phyloP scores from a whole-genome alignment of 2,888 invertebrate species.

The Koerneria pararmatus region DNA sequence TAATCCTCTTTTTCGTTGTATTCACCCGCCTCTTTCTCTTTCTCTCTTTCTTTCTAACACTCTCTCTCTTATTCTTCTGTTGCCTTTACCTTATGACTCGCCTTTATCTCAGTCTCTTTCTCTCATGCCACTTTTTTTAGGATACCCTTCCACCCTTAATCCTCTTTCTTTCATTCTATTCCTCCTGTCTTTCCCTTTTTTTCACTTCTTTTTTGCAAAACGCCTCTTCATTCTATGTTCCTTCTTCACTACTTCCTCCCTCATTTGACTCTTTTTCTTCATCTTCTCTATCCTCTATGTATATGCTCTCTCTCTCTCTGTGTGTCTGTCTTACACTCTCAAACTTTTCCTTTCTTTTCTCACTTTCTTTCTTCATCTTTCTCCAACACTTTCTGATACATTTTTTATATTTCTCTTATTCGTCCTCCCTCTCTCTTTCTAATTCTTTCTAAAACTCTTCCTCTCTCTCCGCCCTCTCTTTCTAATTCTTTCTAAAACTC shows the following conservation, averaged over 20 bases:
- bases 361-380: constrained; percentile 1
- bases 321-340: not conserved
- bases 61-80: constrained; percentile 1
- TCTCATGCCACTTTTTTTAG: no score
- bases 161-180: constrained; percentile 4
- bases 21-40: not conserved
- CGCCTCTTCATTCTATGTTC: not conserved
- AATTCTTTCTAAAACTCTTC: no score
- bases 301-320: not conserved
- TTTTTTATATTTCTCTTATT: not conserved
- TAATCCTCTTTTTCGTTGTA: no score
- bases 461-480: no score
- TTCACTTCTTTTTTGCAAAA: not conserved
- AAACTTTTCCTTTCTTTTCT: not conserved
- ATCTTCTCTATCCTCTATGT: not conserved
- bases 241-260: not conserved
- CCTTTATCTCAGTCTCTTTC: no score
- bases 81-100: not conserved
- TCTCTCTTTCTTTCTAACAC: not conserved
- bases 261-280: not conserved
- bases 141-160: no score
- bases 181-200: not conserved
- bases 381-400: not conserved
- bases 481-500: no score
- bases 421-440: not conserved